Conservation (phyloP, 2,797 vertebrate species). For the Enteromius anoplus region DNA sequence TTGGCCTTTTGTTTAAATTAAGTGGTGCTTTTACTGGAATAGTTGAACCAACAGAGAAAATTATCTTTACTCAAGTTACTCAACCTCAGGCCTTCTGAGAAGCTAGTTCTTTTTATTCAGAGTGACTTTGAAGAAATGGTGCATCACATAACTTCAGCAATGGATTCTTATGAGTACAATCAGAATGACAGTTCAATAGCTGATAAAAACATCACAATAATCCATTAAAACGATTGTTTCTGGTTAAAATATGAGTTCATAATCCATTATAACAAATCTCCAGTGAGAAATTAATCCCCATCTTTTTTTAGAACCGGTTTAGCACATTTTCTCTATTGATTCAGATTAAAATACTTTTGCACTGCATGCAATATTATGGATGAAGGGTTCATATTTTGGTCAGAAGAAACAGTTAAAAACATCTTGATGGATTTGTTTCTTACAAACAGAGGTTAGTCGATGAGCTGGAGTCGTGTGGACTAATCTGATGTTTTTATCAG, state of each 20-base stretch:
- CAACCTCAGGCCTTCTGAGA: neutral
- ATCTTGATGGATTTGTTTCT: neutral
- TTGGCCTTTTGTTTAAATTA: neutral
- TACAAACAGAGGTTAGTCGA: neutral
- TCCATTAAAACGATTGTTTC: neutral
- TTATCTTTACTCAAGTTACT: neutral
- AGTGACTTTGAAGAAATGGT: neutral
- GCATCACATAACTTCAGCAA: neutral
- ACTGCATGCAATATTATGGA: neutral
- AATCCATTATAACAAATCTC: neutral
- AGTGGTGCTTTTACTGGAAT: neutral
- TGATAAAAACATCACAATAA: neutral
- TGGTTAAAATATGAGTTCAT: neutral
- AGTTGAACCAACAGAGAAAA: neutral
- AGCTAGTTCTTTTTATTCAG: neutral
- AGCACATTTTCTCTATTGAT: neutral
- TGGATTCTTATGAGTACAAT: neutral
- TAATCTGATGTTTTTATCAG: neutral
- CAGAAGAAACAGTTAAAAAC: neutral
- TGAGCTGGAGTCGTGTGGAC: neutral
- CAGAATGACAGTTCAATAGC: neutral
- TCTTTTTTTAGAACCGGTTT: neutral
- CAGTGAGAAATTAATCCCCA: neutral
- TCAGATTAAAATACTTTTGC: neutral
- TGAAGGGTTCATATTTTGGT: neutral